Percentiles rank a stretch among this genome's conserved stretches.
Conservation (phyloP, 2,888 invertebrate genomes). For the Lamproptera curius region DNA sequence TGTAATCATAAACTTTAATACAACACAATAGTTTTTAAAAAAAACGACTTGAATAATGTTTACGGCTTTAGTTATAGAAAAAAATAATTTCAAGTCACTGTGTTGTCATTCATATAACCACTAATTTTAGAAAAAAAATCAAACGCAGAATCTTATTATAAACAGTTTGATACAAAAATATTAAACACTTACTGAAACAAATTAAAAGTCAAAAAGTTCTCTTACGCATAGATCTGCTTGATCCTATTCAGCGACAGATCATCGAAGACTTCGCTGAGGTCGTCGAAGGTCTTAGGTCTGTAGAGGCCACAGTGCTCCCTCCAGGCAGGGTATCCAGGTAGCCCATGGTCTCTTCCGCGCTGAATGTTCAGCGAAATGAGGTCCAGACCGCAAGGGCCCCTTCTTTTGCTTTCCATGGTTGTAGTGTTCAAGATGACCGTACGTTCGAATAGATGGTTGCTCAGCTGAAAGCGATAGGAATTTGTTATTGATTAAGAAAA, state of each 20-base stretch:
- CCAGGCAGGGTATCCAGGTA: constrained; percentile 88
- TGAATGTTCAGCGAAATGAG: constrained; percentile 93
- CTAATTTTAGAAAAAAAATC: too few species aligned
- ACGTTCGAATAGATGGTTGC: constrained; percentile 83
- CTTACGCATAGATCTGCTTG: constrained; percentile 80
- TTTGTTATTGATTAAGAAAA: too few species aligned
- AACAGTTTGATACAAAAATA: too few species aligned
- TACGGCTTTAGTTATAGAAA: too few species aligned
- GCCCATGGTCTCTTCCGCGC: constrained; percentile 92
- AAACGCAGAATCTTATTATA: too few species aligned
- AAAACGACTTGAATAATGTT: too few species aligned
- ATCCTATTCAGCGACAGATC: constrained; percentile 80
- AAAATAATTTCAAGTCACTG: too few species aligned
- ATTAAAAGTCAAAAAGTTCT: too few species aligned
- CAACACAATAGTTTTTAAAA: too few species aligned
- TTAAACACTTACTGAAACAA: too few species aligned
- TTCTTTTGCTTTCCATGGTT: constrained; percentile 21
- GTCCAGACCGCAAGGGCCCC: constrained; percentile 84
- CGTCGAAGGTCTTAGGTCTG: constrained; percentile 79
- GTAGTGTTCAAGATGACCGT: constrained; percentile 39
- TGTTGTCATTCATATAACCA: too few species aligned
- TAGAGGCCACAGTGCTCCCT: constrained; percentile 85
- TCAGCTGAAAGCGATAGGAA: constrained; percentile 69
- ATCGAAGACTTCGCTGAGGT: constrained; percentile 82
- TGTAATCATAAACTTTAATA: too few species aligned